Percentiles rank a stretch among this genome's conserved stretches.
These are phyloP conservation scores for Hippopotamyrus pictus DNA, from an alignment of 2,797 vertebrate species.

Conservation along the genomic window DNA sequence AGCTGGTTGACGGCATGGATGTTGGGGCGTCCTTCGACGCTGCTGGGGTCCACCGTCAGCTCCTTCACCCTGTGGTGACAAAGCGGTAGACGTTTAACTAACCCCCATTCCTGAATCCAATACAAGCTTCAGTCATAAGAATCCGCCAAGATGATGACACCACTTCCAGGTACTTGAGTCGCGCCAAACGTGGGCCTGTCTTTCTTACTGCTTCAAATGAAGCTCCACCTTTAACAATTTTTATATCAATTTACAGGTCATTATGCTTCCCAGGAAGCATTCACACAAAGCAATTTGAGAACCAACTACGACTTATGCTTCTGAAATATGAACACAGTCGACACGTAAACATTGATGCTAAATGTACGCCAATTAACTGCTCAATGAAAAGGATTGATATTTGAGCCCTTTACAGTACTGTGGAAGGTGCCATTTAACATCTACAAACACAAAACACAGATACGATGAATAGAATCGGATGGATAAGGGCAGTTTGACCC, in stretches of 20 bases:
- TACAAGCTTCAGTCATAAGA: neutral
- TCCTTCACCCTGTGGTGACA: constrained; percentile 76
- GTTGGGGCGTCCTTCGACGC: constrained; percentile 63
- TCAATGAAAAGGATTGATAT: neutral
- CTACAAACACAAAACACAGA: neutral
- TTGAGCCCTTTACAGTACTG: neutral
- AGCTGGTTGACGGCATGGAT: constrained; percentile 76
- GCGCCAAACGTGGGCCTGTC: neutral
- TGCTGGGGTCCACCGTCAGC: constrained; percentile 68
- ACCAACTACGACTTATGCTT: neutral
- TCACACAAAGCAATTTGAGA: neutral
- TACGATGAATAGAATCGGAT: neutral
- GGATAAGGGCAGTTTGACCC: neutral
- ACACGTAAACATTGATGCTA: neutral
- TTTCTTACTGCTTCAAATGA: neutral
- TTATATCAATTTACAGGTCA: neutral
- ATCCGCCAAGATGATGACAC: neutral
- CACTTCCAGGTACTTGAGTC: neutral
- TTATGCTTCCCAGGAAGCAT: neutral
- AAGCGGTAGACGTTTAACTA: neutral
- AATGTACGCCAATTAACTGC: neutral
- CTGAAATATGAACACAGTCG: neutral
- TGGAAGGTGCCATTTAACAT: constrained; percentile 11
- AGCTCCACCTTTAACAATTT: constrained; percentile 1
- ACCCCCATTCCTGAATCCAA: neutral